These are phyloP conservation scores for Anthopleura sola DNA, from an alignment of 64 coral and sea anemone genomes.

Conservation along the genomic window DNA sequence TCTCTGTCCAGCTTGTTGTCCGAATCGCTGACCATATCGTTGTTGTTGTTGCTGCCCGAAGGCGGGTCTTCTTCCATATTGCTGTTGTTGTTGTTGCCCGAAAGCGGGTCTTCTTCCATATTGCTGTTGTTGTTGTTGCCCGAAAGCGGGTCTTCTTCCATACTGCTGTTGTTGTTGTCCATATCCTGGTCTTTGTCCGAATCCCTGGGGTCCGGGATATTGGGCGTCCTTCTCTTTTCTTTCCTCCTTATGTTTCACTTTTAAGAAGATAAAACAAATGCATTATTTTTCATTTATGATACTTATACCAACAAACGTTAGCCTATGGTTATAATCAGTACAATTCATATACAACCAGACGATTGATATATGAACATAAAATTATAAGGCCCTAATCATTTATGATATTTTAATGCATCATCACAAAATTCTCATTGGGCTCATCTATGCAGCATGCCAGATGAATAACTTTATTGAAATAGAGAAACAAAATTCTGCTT, in stretches of 20 bases:
- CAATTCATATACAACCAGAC: too few relatives aligned
- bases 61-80: not conserved
- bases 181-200: not conserved
- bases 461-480: not conserved
- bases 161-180: constrained; percentile 5
- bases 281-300: not conserved
- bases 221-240: not conserved
- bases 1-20: not conserved
- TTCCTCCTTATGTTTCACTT: not conserved
- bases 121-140: not conserved
- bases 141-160: not conserved
- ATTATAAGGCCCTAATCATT: too few relatives aligned
- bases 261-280: not conserved
- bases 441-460: too few relatives aligned
- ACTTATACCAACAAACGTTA: not conserved
- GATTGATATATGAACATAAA: too few relatives aligned
- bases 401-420: too few relatives aligned
- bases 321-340: too few relatives aligned
- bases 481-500: not conserved
- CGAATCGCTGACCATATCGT: not conserved
- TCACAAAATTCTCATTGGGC: too few relatives aligned
- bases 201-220: not conserved
- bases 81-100: not conserved
- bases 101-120: not conserved
- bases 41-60: not conserved